A percentile compares a stretch with the other conserved stretches of the same genome.
phyloP scores from a whole-genome alignment of 1,140 invertebrate genomes.

The Phthorimaea operculella region DNA sequence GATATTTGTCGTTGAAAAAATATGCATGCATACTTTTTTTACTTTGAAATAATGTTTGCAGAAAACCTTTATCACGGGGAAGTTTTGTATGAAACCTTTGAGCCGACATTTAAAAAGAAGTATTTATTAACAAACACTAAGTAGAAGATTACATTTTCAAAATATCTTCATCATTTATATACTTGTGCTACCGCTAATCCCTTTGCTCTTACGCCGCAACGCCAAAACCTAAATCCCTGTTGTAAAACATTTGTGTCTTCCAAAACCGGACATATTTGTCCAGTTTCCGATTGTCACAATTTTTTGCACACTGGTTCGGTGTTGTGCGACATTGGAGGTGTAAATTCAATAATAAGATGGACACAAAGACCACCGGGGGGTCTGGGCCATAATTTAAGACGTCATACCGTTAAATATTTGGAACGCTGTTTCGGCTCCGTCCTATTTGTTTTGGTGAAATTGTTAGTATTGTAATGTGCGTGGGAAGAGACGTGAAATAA shows the following conservation, averaged over 20 bases:
- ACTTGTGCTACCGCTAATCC: too few species aligned
- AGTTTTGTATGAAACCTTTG: too few species aligned
- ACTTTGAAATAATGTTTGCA: too few species aligned
- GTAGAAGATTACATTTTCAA: too few species aligned
- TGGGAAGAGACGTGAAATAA: conserved; percentile 29
- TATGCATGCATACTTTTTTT: too few species aligned
- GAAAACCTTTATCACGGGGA: too few species aligned
- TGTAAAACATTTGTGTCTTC: background rate
- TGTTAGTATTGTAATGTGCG: conserved; percentile 41
- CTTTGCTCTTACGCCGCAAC: too few species aligned
- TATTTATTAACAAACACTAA: too few species aligned
- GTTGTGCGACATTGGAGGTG: conserved; percentile 25
- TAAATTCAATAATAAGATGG: conserved; percentile 40
- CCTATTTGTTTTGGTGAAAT: conserved; percentile 53
- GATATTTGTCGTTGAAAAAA: too few species aligned
- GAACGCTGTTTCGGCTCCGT: conserved; percentile 27
- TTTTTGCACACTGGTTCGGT: conserved; percentile 18
- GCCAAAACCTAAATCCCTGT: too few species aligned
- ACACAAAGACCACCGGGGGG: conserved; percentile 33
- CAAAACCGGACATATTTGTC: conserved; percentile 3
- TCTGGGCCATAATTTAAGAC: conserved; percentile 27
- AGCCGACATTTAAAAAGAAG: too few species aligned
- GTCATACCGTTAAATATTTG: conserved; percentile 38
- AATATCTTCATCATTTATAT: too few species aligned
- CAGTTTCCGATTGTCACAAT: conserved; percentile 21